phyloP scores from a whole-genome alignment of 2,888 invertebrate genomes.

The Amblyjoppa fuscipennis region DNA sequence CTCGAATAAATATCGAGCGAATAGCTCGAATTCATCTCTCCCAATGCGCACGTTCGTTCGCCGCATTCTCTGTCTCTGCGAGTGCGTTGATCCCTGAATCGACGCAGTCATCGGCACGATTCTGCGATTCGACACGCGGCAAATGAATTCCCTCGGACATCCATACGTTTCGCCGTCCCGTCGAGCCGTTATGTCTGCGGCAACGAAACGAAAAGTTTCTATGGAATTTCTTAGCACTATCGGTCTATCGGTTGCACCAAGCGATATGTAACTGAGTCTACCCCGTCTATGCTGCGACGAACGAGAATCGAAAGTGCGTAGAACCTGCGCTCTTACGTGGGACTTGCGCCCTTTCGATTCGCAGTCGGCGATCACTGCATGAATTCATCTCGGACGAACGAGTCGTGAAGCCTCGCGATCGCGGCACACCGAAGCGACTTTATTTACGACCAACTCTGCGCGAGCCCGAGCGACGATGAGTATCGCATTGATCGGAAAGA shows the following conservation, averaged over 20 bases:
- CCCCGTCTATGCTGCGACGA: neutral
- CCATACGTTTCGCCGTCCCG: neutral
- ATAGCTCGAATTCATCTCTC: neutral
- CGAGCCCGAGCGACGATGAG: slow-evolving; percentile 40
- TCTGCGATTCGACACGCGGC: slow-evolving; percentile 37
- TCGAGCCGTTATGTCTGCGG: neutral
- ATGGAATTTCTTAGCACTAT: slow-evolving; percentile 23
- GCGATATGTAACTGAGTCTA: slow-evolving; percentile 47
- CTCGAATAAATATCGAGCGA: neutral
- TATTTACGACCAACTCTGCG: slow-evolving; percentile 37
- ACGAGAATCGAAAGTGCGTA: no score
- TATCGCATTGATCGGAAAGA: slow-evolving; percentile 57
- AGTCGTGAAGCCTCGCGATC: slow-evolving; percentile 45
- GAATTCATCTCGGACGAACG: slow-evolving; percentile 26
- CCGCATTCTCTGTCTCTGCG: neutral
- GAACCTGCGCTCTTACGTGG: no score
- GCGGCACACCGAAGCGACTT: slow-evolving; percentile 39
- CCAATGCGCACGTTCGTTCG: neutral
- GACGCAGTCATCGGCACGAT: slow-evolving; percentile 1
- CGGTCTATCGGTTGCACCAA: slow-evolving; percentile 35
- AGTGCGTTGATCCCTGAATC: slow-evolving; percentile 28
- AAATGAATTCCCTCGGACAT: slow-evolving; percentile 27
- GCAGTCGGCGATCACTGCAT: neutral
- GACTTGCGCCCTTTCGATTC: no score
- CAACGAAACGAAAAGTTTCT: slow-evolving; percentile 45